Evolutionary conservation across 2,888 invertebrate species (phyloP), one percentile per base, ranked within the genome.

Genomic region (Peribatodes rhomboidaria): DNA sequence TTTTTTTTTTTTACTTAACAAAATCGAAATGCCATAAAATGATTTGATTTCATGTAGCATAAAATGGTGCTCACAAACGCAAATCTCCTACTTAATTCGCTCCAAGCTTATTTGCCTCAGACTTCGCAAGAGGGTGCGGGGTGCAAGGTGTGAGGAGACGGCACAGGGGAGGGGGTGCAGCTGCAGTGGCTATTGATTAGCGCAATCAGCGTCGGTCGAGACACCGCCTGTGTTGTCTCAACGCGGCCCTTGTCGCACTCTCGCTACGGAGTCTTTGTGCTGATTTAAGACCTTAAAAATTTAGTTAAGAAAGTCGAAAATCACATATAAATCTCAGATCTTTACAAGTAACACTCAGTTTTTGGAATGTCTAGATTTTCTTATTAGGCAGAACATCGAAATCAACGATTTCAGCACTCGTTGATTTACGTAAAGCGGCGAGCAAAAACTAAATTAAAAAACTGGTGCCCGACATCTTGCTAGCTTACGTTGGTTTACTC

Each of bases 121-220:
- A 50, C 35, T 31, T 9, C 14, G 47, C 42, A 20, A 6, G 14
- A 58, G 1, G 53, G 39, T n/a, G 59, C 46, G 14, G 53, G 62
- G 61, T 14, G 14, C 50, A 50, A 50, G 60, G 27, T 47, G 44
- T 33, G 63, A 46, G 55, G 50, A 50, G 57, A 33, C 13, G 44
- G 53, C 39, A 37, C 37, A 63, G 57, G 62, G 46, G 60, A 46
- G 65, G 54, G 66, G 70, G 69, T 82, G 84, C 86, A 82, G 80
- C 84, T 86, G 87, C 85, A 87, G 73, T 68, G 71, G 79, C 85
- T 88, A 88, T 88, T 86, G 88, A 88, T 88, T 84, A 87, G 83
- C 80, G 70, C 79, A 67, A 70, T 72, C 72, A 72, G 69, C 76
- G 72, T 66, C 75, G 68, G 71, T 59, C 63, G 50, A 50, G 50